Evolutionary conservation across 1,140 invertebrate species (phyloP).

Genomic region (Solenopsis invicta): DNA sequence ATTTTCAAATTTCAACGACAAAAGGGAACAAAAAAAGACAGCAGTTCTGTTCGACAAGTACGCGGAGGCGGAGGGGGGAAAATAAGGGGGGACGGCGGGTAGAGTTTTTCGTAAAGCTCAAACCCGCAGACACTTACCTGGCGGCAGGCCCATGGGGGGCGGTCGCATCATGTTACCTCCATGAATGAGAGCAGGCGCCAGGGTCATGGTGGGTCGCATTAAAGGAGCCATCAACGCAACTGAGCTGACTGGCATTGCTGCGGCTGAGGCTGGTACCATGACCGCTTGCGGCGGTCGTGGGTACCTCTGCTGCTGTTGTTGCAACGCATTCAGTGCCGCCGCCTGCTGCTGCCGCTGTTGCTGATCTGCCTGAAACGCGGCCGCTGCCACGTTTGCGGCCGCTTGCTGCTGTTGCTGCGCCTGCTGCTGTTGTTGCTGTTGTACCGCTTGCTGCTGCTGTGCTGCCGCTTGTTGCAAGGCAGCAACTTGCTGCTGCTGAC

Average conservation of each 20-base stretch:
- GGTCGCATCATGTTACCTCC: slow-evolving; percentile 92
- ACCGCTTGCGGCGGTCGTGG: slow-evolving; percentile 83
- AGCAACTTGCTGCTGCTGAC: slow-evolving; percentile 84
- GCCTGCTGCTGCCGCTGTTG: slow-evolving; percentile 84
- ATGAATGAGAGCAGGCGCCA: slow-evolving; percentile 90
- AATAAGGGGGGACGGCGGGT: background rate
- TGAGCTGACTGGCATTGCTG: slow-evolving; percentile 87
- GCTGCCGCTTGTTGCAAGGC: slow-evolving; percentile 80
- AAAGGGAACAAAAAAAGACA: slow-evolving; percentile 23
- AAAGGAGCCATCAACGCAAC: slow-evolving; percentile 89
- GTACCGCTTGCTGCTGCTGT: slow-evolving; percentile 78
- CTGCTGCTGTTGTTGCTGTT: slow-evolving; percentile 79
- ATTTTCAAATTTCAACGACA: slow-evolving; percentile 26
- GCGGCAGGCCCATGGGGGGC: slow-evolving; percentile 90
- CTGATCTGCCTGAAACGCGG: slow-evolving; percentile 84
- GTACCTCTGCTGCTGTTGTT: slow-evolving; percentile 82
- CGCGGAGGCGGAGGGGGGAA: background rate
- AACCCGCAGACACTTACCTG: slow-evolving; percentile 88
- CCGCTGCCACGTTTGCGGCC: slow-evolving; percentile 79
- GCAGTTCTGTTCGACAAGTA: background rate
- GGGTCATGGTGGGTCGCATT: slow-evolving; percentile 89
- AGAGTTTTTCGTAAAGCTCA: slow-evolving; percentile 32
- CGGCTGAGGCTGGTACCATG: slow-evolving; percentile 84
- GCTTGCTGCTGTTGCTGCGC: slow-evolving; percentile 79
- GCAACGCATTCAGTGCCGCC: slow-evolving; percentile 81